Evolutionary conservation across 2,888 invertebrate species (phyloP).

Genomic region (Cotesia congregata): DNA sequence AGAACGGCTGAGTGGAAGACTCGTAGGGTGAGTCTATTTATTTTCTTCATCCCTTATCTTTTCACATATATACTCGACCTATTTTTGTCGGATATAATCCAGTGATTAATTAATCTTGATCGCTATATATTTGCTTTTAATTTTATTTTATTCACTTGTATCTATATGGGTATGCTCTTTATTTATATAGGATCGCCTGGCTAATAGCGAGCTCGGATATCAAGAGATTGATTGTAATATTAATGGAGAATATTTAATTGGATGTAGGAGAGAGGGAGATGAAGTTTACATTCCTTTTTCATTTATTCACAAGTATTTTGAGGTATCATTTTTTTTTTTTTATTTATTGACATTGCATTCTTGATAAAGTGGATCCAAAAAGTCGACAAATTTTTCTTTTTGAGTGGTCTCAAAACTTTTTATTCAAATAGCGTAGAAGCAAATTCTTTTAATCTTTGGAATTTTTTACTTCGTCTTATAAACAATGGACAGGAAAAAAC

Average conservation of each 20-base stretch:
- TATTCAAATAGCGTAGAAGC: no score
- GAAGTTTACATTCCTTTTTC: conserved; percentile 94
- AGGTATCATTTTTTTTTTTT: conserved; percentile 73
- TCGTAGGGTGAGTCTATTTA: conserved; percentile 57
- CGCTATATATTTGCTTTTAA: not conserved
- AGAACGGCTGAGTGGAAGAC: conserved; percentile 63
- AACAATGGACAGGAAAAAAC: no score
- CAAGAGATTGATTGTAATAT: conserved; percentile 89
- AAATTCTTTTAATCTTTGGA: no score
- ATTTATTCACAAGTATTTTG: conserved; percentile 94
- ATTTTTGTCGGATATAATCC: conserved; percentile 9
- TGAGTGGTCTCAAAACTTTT: no score
- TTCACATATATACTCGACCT: not conserved
- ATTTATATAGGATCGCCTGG: conserved; percentile 56
- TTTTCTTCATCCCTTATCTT: conserved; percentile 3
- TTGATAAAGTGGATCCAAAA: no score
- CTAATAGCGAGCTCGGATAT: conserved; percentile 69
- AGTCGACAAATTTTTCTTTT: no score
- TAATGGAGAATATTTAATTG: conserved; percentile 87
- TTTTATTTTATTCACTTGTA: not conserved
- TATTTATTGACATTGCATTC: not conserved
- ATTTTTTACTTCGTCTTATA: no score
- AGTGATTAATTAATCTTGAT: conserved; percentile 31
- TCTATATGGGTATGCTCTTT: conserved; percentile 19
- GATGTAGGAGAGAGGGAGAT: conserved; percentile 84